These are phyloP conservation scores for Xiphophorus hellerii DNA, from an alignment of 2,113 vertebrate species.

Conservation along the genomic window DNA sequence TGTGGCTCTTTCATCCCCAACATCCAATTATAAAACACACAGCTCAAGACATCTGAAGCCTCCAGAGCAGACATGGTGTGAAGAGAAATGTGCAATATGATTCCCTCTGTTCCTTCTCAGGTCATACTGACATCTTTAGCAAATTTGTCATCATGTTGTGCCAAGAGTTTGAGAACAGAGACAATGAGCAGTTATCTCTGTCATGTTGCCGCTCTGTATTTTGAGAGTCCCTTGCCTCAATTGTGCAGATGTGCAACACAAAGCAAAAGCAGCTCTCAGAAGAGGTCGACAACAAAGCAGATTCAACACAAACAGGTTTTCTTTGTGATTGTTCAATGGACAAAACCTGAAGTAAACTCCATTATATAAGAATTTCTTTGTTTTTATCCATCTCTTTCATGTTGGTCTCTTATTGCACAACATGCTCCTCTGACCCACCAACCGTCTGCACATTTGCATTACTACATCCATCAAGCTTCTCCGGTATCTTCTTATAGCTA, in stretches of 20 bases:
- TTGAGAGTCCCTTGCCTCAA: slow-evolving; percentile 7
- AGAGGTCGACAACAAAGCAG: not conserved
- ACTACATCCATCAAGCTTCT: not conserved
- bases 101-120: not conserved
- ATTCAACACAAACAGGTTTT: not conserved
- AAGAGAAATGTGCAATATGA: not conserved
- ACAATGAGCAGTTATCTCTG: not conserved
- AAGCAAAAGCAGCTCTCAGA: not conserved
- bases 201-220: not conserved
- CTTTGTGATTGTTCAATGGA: not conserved
- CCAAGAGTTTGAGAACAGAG: not conserved
- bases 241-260: not conserved
- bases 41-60: not conserved
- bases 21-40: not conserved
- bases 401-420: not conserved
- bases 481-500: not conserved
- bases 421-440: not conserved
- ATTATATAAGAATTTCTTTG: not conserved
- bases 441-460: not conserved
- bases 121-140: slow-evolving; percentile 5
- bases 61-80: not conserved
- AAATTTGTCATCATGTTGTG: slow-evolving; percentile 3
- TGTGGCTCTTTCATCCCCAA: not conserved
- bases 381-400: not conserved
- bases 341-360: not conserved